These are phyloP conservation scores for Sula dactylatra DNA, from an alignment of 2,113 vertebrate genomes.

Conservation along the genomic window DNA sequence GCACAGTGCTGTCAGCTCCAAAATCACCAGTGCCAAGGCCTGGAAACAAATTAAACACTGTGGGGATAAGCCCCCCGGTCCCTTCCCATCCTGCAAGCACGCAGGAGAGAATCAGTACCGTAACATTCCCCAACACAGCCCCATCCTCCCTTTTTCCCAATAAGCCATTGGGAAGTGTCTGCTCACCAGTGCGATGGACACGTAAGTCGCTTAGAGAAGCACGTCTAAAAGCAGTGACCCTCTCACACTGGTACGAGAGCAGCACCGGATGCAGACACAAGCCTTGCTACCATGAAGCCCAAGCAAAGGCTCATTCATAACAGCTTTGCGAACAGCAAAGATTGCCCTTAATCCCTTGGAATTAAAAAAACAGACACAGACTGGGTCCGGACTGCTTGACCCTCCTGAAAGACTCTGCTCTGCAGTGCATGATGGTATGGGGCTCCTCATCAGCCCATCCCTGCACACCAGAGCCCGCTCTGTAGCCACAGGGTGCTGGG, in stretches of 20 bases:
- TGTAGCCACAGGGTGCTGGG: not conserved
- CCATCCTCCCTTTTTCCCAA: not conserved
- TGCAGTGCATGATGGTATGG: accelerated
- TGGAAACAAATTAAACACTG: not conserved
- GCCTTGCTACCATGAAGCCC: not conserved
- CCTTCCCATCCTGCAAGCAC: not conserved
- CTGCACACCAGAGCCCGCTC: not conserved
- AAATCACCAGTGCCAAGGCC: not conserved
- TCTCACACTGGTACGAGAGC: not conserved
- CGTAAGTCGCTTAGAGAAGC: not conserved
- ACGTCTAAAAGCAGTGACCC: accelerated
- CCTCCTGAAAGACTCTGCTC: not conserved
- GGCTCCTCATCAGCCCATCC: not conserved
- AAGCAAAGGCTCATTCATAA: not conserved
- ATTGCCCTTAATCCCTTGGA: not conserved
- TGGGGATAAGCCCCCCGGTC: not conserved
- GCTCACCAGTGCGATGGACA: accelerated
- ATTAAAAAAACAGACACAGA: not conserved
- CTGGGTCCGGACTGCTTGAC: not conserved
- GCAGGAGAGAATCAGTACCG: not conserved
- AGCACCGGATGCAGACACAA: not conserved
- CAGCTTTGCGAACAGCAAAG: not conserved
- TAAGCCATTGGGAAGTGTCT: not conserved
- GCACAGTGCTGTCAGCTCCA: not conserved
- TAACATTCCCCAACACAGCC: not conserved